phyloP scores from a whole-genome alignment of 2,797 vertebrate genomes.

The Chiroxiphia lanceolata region DNA sequence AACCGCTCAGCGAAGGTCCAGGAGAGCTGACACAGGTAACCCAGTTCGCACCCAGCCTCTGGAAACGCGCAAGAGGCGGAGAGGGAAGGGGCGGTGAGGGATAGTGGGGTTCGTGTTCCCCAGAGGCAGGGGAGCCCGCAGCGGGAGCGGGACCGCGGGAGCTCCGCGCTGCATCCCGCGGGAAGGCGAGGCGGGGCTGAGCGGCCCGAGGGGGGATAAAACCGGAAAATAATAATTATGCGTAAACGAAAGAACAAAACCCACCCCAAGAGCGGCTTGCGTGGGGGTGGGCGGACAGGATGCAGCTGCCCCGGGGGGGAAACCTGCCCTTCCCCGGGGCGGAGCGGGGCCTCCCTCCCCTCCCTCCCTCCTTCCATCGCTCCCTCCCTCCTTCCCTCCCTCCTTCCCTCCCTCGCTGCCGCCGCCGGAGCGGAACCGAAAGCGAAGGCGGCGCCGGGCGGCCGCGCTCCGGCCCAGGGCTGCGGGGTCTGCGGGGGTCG shows the following conservation, averaged over 20 bases:
- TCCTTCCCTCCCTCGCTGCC: background rate
- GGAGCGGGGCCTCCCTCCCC: constrained; percentile 29
- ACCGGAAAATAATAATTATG: accelerated
- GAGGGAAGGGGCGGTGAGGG: background rate
- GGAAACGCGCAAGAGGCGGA: background rate
- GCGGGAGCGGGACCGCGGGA: background rate
- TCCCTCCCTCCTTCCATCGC: background rate
- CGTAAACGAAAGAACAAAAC: background rate
- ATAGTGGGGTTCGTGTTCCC: background rate
- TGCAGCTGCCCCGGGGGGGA: background rate
- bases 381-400: background rate
- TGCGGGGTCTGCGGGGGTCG: background rate
- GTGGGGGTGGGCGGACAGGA: background rate
- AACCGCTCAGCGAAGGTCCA: background rate
- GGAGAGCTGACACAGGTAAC: background rate
- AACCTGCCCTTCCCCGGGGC: constrained; percentile 44
- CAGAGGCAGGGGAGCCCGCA: background rate
- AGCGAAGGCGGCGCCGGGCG: constrained; percentile 17
- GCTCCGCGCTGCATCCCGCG: background rate
- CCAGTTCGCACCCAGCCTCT: background rate
- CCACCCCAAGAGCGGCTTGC: background rate
- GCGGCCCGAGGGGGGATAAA: background rate
- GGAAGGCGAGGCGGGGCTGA: background rate
- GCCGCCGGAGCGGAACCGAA: constrained; percentile 43
- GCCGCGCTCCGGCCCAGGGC: background rate